Evolutionary conservation across 2,113 vertebrate species (phyloP), one percentile per base, ranked within the genome.

Genomic region (Bagarius yarrelli): DNA sequence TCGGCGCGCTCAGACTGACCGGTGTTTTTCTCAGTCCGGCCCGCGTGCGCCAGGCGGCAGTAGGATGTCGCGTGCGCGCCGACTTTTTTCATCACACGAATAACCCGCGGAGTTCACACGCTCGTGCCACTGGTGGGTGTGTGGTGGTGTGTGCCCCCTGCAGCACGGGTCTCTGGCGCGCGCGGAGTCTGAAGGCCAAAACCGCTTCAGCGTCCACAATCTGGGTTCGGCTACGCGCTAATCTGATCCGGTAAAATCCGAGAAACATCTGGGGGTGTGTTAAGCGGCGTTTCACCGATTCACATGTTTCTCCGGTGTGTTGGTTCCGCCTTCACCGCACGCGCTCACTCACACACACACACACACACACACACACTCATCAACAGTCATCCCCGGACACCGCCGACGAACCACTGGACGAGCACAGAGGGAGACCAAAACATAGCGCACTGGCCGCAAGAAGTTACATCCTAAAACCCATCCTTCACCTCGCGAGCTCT

Each of bases 301-400:
- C 60, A 79, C 47, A 71, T 76, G n/a, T 55, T 44, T 25, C 47
- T n/a, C 21, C 50, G 18, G 56, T 85, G 85, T 76, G 87, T 88
- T n/a, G n/a, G 63, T 34, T 86, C 85, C 79, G 74, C n/a, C 86
- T 88, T 88, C 88, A 87, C 86, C 90, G 90, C 94, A 91, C 89
- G 91, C 90, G 85, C 89, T 89, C 88, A 90, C 91, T 93, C 94
- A 93, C 89, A 89, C 89, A 91, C 91, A 93, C 94, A 93, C 89
- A 90, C 89, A 91, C 91, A 93, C 94, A 93, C 89, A 90, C 89
- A 91, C 89, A 90, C 89, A 91, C 91, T 93, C 94, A 93, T 92
- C 94, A 93, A 93, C 93, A 94, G 93, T 94, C 93, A 94, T 93
- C 93, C 92, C 93, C 89, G 93, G 93, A 94, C 93, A 93, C 83